Base-by-base conservation (phyloP, 2,888 invertebrate genomes). In the Gibbula magus region DNA sequence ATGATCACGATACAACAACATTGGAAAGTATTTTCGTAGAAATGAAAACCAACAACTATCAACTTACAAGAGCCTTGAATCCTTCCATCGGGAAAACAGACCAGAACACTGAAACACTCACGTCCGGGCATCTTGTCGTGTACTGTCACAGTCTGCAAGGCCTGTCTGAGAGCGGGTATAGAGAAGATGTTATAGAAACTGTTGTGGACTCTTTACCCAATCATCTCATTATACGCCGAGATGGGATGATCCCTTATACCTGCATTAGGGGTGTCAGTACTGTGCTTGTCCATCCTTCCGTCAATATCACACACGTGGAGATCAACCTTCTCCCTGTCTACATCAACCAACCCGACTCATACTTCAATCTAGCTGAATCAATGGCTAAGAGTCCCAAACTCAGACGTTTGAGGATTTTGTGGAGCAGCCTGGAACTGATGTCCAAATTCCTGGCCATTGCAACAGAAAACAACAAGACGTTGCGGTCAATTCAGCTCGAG, bases 261-360 rank as follows among this genome's bases (percentile, higher is more conserved):
- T 80, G 82, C 25, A 80, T 89, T 0, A 78, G 83, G 7, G 90
- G 90, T 0, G 79, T 91, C 13, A 81, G 85, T 13, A 52, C 78
- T 2, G 81, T 85, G 1, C 74, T 89, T 16, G 75, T 77, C 0
- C 73, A 81, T 67, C 77, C 79, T 0, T 35, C 76, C 13, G 85
- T 85, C 45, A 79, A 79, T n/a, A 75, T 92, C 1, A 74, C 84
- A 0, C 87, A 90, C 73, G 32, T 91, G 10, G 89, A 90, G 35
- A 81, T 92, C 7, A 85, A 86, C 22, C 85, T 92, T 13, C 85
- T 88, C n/a, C 88, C 86, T 25, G 83, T 87, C 32, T 87, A 86
- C 45, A 75, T 82, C 16, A 82, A 82, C 75, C 87, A 90, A 52
- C 81, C 79, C 18, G 77, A 85, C n/a, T 73, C 81, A 1, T 86